Conservation (phyloP, 2,888 invertebrate genomes). For the Yponomeuta sedellus region DNA sequence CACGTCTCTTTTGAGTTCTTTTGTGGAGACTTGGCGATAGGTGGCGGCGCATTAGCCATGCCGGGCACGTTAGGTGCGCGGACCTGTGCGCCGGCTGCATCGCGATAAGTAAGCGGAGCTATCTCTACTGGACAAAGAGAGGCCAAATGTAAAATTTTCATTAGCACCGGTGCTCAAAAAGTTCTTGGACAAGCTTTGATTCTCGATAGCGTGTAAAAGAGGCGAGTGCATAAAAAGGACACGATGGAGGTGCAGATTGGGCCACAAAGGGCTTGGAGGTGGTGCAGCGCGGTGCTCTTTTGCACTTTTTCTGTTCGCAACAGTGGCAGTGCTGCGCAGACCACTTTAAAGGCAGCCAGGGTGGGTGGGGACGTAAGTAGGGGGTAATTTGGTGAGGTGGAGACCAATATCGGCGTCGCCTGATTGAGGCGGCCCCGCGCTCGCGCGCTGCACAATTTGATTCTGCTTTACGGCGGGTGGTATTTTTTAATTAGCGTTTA, state of each 20-base stretch:
- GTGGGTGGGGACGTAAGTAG: slow-evolving; percentile 38
- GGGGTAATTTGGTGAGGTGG: slow-evolving; percentile 72
- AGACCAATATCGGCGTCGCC: slow-evolving; percentile 71
- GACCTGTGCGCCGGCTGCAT: slow-evolving; percentile 49
- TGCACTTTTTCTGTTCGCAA: slow-evolving; percentile 72
- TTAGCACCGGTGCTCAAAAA: slow-evolving; percentile 66
- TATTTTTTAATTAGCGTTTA: slow-evolving; percentile 50
- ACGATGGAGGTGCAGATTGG: slow-evolving; percentile 71
- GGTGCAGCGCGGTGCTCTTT: slow-evolving; percentile 66
- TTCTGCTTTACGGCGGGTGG: slow-evolving; percentile 48
- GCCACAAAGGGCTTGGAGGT: slow-evolving; percentile 75
- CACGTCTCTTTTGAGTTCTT: slow-evolving; percentile 37
- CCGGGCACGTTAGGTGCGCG: slow-evolving; percentile 54
- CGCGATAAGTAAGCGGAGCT: slow-evolving; percentile 56
- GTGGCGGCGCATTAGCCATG: slow-evolving; percentile 49
- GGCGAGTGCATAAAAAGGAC: slow-evolving; percentile 66
- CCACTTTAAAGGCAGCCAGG: slow-evolving; percentile 74
- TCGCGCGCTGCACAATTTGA: slow-evolving; percentile 49
- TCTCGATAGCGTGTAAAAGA: slow-evolving; percentile 71
- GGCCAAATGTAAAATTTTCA: slow-evolving; percentile 72
- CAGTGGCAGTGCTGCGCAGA: slow-evolving; percentile 70
- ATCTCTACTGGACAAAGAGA: slow-evolving; percentile 63
- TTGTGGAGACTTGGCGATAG: slow-evolving; percentile 32
- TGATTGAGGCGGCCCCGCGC: slow-evolving; percentile 69
- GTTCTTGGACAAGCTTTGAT: slow-evolving; percentile 67